phyloP scores from a whole-genome alignment of 1,140 invertebrate genomes.

The Oscheius sp. region DNA sequence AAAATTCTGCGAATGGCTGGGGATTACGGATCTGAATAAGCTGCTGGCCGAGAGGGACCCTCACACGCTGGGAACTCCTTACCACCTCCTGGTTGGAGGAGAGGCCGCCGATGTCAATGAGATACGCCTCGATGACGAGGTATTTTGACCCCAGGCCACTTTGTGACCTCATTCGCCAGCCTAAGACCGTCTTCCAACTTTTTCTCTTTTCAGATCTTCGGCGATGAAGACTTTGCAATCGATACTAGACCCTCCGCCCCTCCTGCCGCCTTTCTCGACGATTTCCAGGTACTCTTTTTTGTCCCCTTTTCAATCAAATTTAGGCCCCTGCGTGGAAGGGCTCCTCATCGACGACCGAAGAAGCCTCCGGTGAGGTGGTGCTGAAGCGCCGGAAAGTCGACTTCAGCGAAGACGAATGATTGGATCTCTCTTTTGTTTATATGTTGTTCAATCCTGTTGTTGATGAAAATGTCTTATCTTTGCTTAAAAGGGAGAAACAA shows the following conservation, averaged over 20 bases:
- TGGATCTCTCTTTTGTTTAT: no score
- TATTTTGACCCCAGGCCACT: no score
- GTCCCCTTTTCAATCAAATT: background rate
- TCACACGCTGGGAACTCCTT: constrained; percentile 49
- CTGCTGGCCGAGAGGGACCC: constrained; percentile 47
- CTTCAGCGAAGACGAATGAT: constrained; percentile 3
- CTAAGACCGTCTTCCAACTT: background rate
- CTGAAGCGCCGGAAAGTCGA: background rate
- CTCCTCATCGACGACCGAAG: no score
- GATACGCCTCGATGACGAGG: constrained; percentile 2
- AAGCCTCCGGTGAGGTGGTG: no score
- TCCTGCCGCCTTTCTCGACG: background rate
- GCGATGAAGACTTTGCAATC: background rate
- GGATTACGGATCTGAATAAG: constrained; percentile 73
- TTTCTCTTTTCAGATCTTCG: background rate
- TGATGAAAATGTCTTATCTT: no score
- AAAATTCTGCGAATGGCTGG: constrained; percentile 74
- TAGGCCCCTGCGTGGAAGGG: background rate
- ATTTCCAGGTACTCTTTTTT: background rate
- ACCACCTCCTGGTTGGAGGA: constrained; percentile 17
- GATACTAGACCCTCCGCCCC: background rate
- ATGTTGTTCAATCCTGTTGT: no score
- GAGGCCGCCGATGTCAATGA: constrained; percentile 23
- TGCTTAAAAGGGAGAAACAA: no score
- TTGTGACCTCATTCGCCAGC: background rate